Evolutionary conservation across 2,888 invertebrate genomes (phyloP), one percentile per base, ranked within the genome.

Genomic region (Tetramorium bicarinatum): DNA sequence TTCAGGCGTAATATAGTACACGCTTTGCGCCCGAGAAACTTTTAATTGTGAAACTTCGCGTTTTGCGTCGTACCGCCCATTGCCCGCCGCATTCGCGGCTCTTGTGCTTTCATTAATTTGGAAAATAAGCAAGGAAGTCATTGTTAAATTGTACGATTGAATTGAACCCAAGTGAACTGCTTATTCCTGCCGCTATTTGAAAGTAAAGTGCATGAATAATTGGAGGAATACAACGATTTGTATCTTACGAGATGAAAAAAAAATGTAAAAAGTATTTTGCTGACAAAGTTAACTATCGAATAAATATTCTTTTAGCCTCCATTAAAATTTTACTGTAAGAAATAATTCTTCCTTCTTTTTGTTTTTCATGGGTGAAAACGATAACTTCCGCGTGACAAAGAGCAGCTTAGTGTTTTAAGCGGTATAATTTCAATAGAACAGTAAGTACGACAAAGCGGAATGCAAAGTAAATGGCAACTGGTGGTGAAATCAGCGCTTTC

Each of bases 21-120:
- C n/a, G 54, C 44, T 25, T 66, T 41, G 44, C 21, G 41, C 29
- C 29, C 69, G 29, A 41, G 18, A 61, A 69, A 79, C 77, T 79
- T 79, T 79, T 79, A 79, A 79, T 79, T 79, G 69, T 79, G 29
- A 56, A 79, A 79, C 77, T 79, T 69, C 8, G 56, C 38, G 7
- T 21, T 77, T 56, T 41, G 29, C 77, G n/a, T n/a, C 44, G 21
- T n/a, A 3, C 21, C 41, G 21, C 25, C 67, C 54, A 54, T 15
- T n/a, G 34, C 59, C n/a, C 13, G 8, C 18, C 18, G 44, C 47
- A 61, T 29, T n/a, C 34, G n/a, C 15, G 29, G 29, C n/a, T 29
- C 56, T 29, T 29, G 21, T 47, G 54, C 34, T 56, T 44, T 34
- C 56, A 56, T 79, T 79, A 79, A 79, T 69, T 79, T 56, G 15